Evolutionary conservation across 2,888 invertebrate genomes (phyloP), one percentile per base, ranked within the genome.

Genomic region (Dasypogon diadema): DNA sequence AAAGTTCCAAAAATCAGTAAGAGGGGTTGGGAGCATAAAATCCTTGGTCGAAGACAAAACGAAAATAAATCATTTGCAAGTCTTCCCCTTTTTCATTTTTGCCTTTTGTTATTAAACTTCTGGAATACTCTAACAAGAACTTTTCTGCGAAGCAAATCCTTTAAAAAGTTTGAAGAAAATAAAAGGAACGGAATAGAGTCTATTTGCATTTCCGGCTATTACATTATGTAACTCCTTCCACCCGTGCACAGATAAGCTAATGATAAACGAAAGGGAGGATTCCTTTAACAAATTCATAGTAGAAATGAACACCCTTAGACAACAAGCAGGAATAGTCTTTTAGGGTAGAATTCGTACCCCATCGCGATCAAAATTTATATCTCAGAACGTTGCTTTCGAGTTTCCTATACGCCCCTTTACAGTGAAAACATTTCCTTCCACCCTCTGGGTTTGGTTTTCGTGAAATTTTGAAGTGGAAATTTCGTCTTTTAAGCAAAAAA

Each of bases 321-420:
- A 65, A 65, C 21, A 63, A 46, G 48, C 46, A 60, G 60, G 37
- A 60, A 21, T 18, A 65, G 37, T 12, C n/a, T 65, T 65, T 46
- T n/a, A n/a, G 22, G 22, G 12, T 2, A 42, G 22, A 24, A 46
- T 42, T 22, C 65, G 26, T 65, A 46, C 21, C 37, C 65, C 65
- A 48, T 65, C 42, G 63, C 42, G 48, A 65, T 65, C 65, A 24
- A 48, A 65, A 65, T 65, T 65, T 65, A 48, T 65, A 65, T 65
- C 46, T 10, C 46, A 22, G 48, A 46, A 65, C 3, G 42, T 65
- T 65, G 14, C 65, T 24, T 65, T 46, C 26, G 65, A 24, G 46
- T 24, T 12, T 42, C 24, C 46, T 46, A 18, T 12, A 65, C 37
- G 3, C 48, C 48, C n/a, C 14, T 42, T 21, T 21, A n/a, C 1